Base-by-base conservation (phyloP, 2,888 invertebrate genomes). In the Polia nebulosa region DNA sequence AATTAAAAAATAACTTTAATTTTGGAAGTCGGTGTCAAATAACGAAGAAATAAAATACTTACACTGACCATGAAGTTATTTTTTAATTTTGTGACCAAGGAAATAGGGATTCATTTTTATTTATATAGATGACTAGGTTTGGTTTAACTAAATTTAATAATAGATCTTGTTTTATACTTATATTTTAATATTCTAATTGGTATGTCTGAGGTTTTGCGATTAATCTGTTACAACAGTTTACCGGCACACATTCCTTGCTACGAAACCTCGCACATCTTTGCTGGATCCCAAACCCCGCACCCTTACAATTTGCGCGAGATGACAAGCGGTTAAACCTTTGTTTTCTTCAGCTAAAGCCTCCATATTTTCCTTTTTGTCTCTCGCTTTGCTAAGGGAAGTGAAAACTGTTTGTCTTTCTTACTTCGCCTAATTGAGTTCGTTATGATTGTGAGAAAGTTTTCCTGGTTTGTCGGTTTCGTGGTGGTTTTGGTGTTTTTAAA, bases 251-350 rank as follows among this genome's bases (percentile, higher is more conserved):
- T 41, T 1, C 1, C 22, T 44, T 11, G 20, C 11, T 13, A 13
- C 5, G 4, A 45, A 11, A 11, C 22, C 13, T 22, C 13, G 45
- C 45, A 22, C 45, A 9, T 45, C 45, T 22, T 45, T 13, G 13
- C 13, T 11, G 13, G 5, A 22, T n/a, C 0, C n/a, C 17, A n/a
- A n/a, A n/a, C n/a, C n/a, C 3, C 44, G 4, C 17, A 20, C 20
- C 32, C 52, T 59, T 47, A 73, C 44, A 79, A 60, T 68, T 76
- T 68, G 59, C 44, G 20, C 47, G 32, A 62, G 59, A 68, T 57
- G 75, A 74, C 79, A 74, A 60, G 22, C 63, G 69, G 62, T 78
- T 76, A 78, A 79, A 62, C 57, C 75, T 79, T 76, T 79, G 59
- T 68, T 44, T 60, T 58, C 56, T 56, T 47, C 44, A 36, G 59